phyloP scores from a whole-genome alignment of 2,113 vertebrate species.

The Petaurus breviceps region DNA sequence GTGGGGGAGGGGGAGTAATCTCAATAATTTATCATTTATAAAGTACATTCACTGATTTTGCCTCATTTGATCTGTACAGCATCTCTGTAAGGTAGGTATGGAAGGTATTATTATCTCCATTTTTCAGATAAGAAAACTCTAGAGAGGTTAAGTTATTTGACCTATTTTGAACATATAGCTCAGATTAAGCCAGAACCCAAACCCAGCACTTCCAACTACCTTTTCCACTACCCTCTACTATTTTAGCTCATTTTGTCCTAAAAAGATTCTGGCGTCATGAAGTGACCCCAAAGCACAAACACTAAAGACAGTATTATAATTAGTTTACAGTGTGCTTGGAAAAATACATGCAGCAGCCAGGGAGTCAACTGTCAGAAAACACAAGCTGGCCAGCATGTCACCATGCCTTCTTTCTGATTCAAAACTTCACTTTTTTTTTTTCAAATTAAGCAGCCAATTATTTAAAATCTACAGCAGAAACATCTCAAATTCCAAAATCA shows the following conservation, averaged over 20 bases:
- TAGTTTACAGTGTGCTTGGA: background rate
- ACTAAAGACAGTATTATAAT: background rate
- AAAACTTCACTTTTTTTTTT: background rate
- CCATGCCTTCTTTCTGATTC: background rate
- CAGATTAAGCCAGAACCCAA: background rate
- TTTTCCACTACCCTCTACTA: background rate
- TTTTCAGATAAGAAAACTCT: background rate
- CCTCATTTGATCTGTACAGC: background rate
- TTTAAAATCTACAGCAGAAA: background rate
- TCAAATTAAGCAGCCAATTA: background rate
- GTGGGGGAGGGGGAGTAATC: background rate
- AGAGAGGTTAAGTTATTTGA: background rate
- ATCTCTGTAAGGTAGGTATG: background rate
- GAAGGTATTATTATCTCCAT: background rate
- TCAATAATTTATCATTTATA: background rate
- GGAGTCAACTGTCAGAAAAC: background rate
- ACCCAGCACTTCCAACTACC: background rate
- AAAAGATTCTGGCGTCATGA: background rate
- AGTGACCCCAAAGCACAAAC: background rate
- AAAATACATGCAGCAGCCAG: background rate
- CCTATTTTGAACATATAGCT: background rate
- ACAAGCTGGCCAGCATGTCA: background rate
- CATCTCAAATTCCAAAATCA: background rate
- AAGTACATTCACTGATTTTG: background rate
- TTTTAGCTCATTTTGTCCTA: background rate